Base-by-base conservation (phyloP, 2,797 vertebrate genomes). In the Argentina silus region DNA sequence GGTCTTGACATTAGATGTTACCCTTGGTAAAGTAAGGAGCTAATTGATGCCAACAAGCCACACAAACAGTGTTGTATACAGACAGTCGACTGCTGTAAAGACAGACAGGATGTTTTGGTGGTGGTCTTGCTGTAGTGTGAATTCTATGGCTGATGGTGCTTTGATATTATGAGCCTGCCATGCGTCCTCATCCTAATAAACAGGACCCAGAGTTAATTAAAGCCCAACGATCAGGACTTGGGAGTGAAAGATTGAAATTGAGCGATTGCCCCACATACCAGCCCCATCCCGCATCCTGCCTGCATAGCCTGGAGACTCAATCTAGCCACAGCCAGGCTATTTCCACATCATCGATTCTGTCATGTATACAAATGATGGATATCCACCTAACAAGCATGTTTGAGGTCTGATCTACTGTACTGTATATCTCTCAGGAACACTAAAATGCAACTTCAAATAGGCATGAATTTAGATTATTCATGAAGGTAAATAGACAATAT, bases 341-440 rank as follows among this genome's bases (percentile, higher is more conserved):
- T 95, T 96, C 94, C 93, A 93, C 94, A 84, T 85, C 92, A 95
- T 95, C 87, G 94, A 95, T 95, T 95, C 92, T 93, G 94, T 93
- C 94, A 94, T 94, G 90, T 91, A 92, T 89, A 92, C 91, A 86
- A 91, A 92, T 93, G 93, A 95, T 93, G 86, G 91, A 94, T 93
- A 93, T 90, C 86, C 90, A 90, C 78, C 88, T 87, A 93, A 93
- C 87, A 77, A 92, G 90, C 90, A 76, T 86, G 85, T 86, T 88
- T 87, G 82, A 82, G 83, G 70, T 78, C 82, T 80, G 78, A 89
- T 90, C 81, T 78, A 63, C 78, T 78, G 78, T 72, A 67, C 75
- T 19, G 77, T 80, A 71, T 69, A 83, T 81, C 60, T 86, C 74
- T 81, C 51, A 62, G 60, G 63, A 83, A 83, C 76, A 82, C 70